These are phyloP conservation scores for Caerostris darwini DNA, from an alignment of 1,140 invertebrate species.

Conservation along the genomic window DNA sequence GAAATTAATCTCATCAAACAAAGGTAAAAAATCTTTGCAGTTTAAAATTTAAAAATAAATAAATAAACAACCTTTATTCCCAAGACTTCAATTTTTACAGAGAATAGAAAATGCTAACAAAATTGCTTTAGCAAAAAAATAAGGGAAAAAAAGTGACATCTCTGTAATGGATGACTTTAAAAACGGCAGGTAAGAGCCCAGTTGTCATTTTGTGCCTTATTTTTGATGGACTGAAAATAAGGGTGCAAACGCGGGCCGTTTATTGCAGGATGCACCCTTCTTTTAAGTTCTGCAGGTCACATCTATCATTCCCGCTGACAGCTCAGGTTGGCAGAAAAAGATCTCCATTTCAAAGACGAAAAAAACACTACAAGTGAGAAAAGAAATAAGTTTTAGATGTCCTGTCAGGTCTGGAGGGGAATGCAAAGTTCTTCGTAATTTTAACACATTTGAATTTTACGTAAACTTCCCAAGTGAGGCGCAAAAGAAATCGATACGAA, in stretches of 20 bases:
- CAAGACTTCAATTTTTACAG: not conserved
- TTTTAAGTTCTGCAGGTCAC: constrained; percentile 72
- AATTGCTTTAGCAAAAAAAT: constrained; percentile 27
- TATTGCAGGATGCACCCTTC: constrained; percentile 65
- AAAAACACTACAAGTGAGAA: constrained; percentile 1
- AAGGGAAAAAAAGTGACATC: constrained; percentile 22
- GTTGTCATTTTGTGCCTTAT: constrained; percentile 75
- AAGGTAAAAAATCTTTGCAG: not conserved
- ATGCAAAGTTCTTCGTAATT: constrained; percentile 16
- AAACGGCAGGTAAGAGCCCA: constrained; percentile 60
- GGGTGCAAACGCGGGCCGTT: constrained; percentile 43
- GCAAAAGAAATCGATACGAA: too few relatives aligned
- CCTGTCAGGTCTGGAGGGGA: constrained; percentile 47
- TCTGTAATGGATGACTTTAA: constrained; percentile 74
- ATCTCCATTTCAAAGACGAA: not conserved
- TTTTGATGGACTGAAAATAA: constrained; percentile 75
- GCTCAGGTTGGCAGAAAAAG: constrained; percentile 35
- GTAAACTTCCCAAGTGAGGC: not conserved
- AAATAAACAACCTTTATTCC: not conserved
- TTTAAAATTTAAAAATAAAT: not conserved
- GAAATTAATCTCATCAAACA: not conserved
- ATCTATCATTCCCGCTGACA: constrained; percentile 71
- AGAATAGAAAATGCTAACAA: not conserved
- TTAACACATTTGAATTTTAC: constrained; percentile 43
- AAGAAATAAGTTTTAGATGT: constrained; percentile 46